phyloP scores from a whole-genome alignment of 1,140 invertebrate species.

The Atta cephalotes region DNA sequence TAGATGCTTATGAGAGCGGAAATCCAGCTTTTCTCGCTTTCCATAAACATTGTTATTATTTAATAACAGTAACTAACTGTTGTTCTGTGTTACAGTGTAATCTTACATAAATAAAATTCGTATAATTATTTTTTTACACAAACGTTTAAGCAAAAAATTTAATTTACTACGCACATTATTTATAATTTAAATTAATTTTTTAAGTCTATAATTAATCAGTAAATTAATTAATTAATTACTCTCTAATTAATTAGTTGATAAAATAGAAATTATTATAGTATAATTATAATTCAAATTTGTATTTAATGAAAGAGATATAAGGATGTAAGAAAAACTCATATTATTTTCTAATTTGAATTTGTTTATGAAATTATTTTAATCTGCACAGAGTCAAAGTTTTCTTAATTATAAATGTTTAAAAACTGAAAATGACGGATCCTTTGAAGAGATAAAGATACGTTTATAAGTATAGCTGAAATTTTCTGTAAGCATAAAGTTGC shows the following conservation, averaged over 20 bases:
- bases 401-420: background rate
- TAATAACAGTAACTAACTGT: slow-evolving; percentile 9
- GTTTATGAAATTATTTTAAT: slow-evolving; percentile 10
- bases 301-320: background rate
- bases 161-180: background rate
- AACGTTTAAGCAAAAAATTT: background rate
- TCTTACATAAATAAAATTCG: background rate
- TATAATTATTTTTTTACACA: background rate
- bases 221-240: background rate
- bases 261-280: background rate
- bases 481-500: slow-evolving; percentile 20
- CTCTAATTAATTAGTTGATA: background rate
- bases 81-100: slow-evolving; percentile 18
- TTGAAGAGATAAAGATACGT: background rate
- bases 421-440: slow-evolving; percentile 12
- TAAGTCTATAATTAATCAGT: background rate
- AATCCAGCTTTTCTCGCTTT: slow-evolving; percentile 38
- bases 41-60: slow-evolving; percentile 48
- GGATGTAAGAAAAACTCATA: background rate
- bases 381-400: background rate
- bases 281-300: background rate
- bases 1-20: background rate
- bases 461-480: slow-evolving; percentile 15
- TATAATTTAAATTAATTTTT: background rate
- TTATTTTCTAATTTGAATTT: background rate